A percentile compares a stretch with the other conserved stretches of the same genome.
Evolutionary conservation across 2,888 invertebrate genomes (phyloP).

Genomic region (Mactromeris polynyma): DNA sequence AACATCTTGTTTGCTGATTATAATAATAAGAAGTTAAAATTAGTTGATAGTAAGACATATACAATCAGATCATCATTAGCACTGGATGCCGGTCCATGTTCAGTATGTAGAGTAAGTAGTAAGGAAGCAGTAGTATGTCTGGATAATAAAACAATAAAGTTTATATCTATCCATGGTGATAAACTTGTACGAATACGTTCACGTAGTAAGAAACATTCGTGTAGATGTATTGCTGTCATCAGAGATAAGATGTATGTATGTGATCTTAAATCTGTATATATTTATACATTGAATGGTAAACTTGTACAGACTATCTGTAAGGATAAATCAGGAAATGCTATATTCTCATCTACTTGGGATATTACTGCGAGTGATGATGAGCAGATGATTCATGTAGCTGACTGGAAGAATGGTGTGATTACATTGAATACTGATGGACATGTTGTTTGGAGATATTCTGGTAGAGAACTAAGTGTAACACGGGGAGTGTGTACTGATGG

Average conservation of each 20-base stretch:
- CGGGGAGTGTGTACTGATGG: conserved; percentile 22
- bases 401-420: neutral
- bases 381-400: neutral
- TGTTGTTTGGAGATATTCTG: neutral
- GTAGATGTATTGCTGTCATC: neutral
- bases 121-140: too few relatives aligned
- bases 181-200: too few relatives aligned
- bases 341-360: neutral
- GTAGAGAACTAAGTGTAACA: too few relatives aligned
- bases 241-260: neutral
- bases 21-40: too few relatives aligned
- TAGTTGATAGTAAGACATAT: too few relatives aligned
- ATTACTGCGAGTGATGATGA: neutral
- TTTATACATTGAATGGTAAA: conserved; percentile 12
- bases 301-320: neutral
- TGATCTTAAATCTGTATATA: neutral
- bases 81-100: too few relatives aligned
- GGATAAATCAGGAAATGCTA: neutral
- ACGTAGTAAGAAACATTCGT: neutral
- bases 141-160: too few relatives aligned
- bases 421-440: neutral
- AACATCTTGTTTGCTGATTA: too few relatives aligned
- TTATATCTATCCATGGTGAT: too few relatives aligned
- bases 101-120: too few relatives aligned
- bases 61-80: too few relatives aligned